Percentiles rank a stretch among this genome's conserved stretches.
Conservation (phyloP, 2,113 vertebrate species). For the Orthonyx spaldingii region DNA sequence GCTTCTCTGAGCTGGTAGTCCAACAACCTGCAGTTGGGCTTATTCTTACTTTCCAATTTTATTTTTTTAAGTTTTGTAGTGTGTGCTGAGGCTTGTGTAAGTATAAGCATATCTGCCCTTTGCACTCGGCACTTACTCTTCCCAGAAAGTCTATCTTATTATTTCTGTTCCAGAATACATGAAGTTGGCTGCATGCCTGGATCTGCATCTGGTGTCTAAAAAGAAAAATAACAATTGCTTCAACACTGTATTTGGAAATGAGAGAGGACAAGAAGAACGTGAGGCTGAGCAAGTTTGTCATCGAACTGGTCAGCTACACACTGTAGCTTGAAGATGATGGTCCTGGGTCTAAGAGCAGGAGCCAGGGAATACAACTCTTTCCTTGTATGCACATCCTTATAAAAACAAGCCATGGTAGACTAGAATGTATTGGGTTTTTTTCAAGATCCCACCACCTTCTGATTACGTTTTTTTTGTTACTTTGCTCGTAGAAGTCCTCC, state of each 20-base stretch:
- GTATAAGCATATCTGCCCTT: neutral
- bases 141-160: constrained; percentile 4
- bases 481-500: neutral
- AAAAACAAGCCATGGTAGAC: neutral
- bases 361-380: neutral
- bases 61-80: neutral
- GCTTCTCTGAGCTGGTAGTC: neutral
- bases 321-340: neutral
- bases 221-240: constrained; percentile 13
- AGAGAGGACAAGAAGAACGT: neutral
- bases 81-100: neutral
- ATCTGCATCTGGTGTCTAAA: constrained; percentile 15
- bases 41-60: neutral
- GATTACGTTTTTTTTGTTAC: neutral
- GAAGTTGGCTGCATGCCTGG: neutral
- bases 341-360: neutral
- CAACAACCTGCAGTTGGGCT: neutral
- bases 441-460: neutral
- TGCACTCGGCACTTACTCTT: neutral
- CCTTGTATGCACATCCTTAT: neutral
- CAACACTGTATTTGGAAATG: neutral
- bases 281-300: neutral
- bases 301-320: neutral
- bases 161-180: neutral
- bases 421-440: neutral